These are phyloP conservation scores for Aromia moschata DNA, from an alignment of 2,888 invertebrate species.

Conservation along the genomic window DNA sequence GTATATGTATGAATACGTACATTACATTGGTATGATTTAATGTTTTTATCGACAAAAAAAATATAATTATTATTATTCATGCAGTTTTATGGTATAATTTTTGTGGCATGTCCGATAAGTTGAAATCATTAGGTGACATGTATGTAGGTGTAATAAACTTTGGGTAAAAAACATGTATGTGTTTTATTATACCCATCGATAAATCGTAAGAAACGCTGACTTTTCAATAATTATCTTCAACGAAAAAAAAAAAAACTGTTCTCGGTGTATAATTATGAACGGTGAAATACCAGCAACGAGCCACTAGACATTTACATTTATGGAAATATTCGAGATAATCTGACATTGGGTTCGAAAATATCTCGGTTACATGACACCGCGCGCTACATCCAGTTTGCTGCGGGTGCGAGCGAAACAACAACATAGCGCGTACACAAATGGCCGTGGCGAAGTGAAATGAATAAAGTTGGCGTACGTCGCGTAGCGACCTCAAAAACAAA, in stretches of 20 bases:
- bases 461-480: constrained; percentile 47
- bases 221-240: neutral
- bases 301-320: constrained; percentile 29
- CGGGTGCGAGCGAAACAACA: constrained; percentile 4
- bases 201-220: no score
- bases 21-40: no score
- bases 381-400: neutral
- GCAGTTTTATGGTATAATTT: no score
- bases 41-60: no score
- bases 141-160: no score
- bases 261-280: constrained; percentile 9
- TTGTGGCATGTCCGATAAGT: no score
- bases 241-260: constrained; percentile 5
- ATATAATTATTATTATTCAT: no score
- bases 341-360: constrained; percentile 43
- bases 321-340: constrained; percentile 36
- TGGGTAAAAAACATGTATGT: no score
- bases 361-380: constrained; percentile 20
- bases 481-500: constrained; percentile 62
- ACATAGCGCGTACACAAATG: constrained; percentile 26
- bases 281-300: constrained; percentile 9
- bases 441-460: constrained; percentile 51
- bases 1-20: no score
- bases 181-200: no score
- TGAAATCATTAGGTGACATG: no score